Conservation (phyloP, 2,797 vertebrate species). For the Neopelma chrysocephalum region DNA sequence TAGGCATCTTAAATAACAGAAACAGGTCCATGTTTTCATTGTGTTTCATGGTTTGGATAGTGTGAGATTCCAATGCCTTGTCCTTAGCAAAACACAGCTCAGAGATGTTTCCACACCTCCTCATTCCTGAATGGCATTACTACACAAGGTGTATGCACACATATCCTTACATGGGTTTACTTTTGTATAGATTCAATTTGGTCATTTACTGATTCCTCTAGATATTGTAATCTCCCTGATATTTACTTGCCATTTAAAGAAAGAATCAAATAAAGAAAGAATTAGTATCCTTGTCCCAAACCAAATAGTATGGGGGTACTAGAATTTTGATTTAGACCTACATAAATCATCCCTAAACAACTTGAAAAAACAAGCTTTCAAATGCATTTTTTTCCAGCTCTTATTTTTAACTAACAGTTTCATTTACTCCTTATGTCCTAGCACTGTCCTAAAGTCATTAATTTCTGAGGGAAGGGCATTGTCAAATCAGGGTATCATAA, state of each 20-base stretch:
- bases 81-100: neutral
- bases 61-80: neutral
- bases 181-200: neutral
- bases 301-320: neutral
- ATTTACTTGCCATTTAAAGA: neutral
- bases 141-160: neutral
- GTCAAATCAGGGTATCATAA: constrained; percentile 17
- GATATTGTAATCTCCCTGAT: neutral
- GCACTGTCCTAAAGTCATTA: neutral
- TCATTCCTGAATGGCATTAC: neutral
- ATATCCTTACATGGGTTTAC: neutral
- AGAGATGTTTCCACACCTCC: neutral
- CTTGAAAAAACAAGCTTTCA: neutral
- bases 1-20: neutral
- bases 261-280: neutral
- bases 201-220: neutral
- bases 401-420: constrained; percentile 18
- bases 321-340: neutral
- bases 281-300: neutral
- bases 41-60: neutral
- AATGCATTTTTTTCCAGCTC: neutral
- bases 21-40: neutral
- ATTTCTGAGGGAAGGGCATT: neutral
- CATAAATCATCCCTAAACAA: neutral
- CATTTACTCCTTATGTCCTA: neutral